phyloP scores from a whole-genome alignment of 1,140 invertebrate genomes.

The Drosophila trapezifrons region DNA sequence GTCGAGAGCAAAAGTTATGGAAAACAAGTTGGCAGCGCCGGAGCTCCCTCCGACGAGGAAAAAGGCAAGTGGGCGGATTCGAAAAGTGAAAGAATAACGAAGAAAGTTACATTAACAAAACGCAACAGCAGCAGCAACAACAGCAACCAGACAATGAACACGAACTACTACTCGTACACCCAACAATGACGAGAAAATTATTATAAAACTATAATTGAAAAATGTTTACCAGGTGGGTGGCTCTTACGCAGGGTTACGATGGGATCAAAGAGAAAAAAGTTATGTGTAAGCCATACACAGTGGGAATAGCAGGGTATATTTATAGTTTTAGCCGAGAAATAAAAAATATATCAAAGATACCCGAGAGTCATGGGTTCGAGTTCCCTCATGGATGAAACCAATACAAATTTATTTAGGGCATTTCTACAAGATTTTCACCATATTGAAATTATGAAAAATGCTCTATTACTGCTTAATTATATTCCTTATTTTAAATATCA shows the following conservation, averaged over 20 bases:
- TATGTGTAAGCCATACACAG: conserved; percentile 20
- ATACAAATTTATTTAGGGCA: too few species aligned
- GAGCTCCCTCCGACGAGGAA: conserved; percentile 23
- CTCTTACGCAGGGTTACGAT: conserved; percentile 29
- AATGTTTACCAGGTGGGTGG: conserved; percentile 57
- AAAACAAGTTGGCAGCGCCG: conserved; percentile 56
- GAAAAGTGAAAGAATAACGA: conserved; percentile 70
- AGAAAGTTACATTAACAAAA: conserved; percentile 75
- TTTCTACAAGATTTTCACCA: too few species aligned
- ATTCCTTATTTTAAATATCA: too few species aligned
- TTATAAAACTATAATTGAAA: conserved; percentile 77
- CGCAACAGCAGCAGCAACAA: conserved; percentile 28
- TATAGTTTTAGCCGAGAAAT: neutral
- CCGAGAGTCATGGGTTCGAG: neutral
- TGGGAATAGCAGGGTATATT: neutral
- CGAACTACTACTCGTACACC: conserved; percentile 23
- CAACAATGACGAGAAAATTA: conserved; percentile 80
- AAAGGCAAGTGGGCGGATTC: conserved; percentile 47
- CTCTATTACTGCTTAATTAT: too few species aligned
- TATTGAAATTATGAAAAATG: too few species aligned
- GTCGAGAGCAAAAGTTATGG: conserved; percentile 69
- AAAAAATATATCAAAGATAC: neutral
- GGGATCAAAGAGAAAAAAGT: conserved; percentile 36
- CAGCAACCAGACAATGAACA: conserved; percentile 38
- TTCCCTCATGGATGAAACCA: too few species aligned